These are phyloP conservation scores for Candidula unifasciata DNA, from an alignment of 2,888 invertebrate genomes.

Conservation along the genomic window DNA sequence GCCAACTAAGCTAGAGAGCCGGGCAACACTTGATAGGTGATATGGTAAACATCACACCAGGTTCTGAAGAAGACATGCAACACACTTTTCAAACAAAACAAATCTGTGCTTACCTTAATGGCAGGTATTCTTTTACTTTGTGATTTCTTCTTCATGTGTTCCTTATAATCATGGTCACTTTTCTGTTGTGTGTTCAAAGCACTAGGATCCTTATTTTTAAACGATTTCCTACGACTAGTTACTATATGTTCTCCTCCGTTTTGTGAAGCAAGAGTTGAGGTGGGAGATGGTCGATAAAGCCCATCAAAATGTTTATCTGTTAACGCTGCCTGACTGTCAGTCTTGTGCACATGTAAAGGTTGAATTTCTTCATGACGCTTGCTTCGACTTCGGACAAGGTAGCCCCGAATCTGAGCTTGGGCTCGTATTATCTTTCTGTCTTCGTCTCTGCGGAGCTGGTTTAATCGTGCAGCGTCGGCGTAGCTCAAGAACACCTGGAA, in stretches of 20 bases:
- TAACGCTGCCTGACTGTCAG: neutral
- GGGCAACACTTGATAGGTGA: too few relatives aligned
- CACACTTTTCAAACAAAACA: too few relatives aligned
- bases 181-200: neutral
- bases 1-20: too few relatives aligned
- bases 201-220: neutral
- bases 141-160: constrained; percentile 6
- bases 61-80: too few relatives aligned
- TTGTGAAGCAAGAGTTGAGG: constrained; percentile 21
- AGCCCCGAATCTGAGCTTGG: constrained; percentile 58
- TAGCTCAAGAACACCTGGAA: constrained; percentile 50
- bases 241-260: neutral
- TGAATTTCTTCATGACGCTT: neutral
- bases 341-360: neutral
- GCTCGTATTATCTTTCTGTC: constrained; percentile 55
- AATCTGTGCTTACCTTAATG: too few relatives aligned
- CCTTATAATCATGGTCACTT: constrained; percentile 15
- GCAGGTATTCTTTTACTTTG: neutral
- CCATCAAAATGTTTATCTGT: constrained; percentile 23
- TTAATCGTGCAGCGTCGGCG: constrained; percentile 55
- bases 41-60: too few relatives aligned
- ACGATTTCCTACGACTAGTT: neutral
- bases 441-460: constrained; percentile 50
- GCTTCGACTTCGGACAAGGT: constrained; percentile 53
- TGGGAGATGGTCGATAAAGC: neutral